Base-by-base conservation (phyloP, 1,140 invertebrate genomes). In the Sycophila sp. region DNA sequence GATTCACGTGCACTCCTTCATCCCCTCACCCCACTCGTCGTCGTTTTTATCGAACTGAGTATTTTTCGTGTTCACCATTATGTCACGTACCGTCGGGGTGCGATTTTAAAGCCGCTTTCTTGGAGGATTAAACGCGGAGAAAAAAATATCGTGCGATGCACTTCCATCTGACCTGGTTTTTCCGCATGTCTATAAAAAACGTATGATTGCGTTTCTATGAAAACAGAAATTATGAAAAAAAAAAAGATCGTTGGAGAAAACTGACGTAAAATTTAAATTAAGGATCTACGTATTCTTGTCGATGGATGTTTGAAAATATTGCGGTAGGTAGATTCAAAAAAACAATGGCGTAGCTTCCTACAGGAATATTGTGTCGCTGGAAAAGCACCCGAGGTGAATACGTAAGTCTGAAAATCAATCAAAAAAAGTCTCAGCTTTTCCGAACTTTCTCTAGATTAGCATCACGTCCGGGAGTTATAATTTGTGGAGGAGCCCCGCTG, bases 401-500 rank as follows among this genome's bases (percentile, higher is more conserved):
- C 66, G 56, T 53, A 69, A 60, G 28, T 60, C 40, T 32, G 19
- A 38, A 69, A 80, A 81, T 81, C 77, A 73, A 82, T 82, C 79
- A 77, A 69, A 75, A 60, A n/a, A n/a, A n/a, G n/a, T 32, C 53
- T 55, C 17, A 10, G 78, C 74, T 84, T 85, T 85, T 83, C 81
- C 81, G 78, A 84, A 84, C 81, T 85, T 85, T 84, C 82, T 81
- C 79, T 73, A 85, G 83, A 85, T 85, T 85, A 84, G 79, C 83
- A 86, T 85, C 84, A 78, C 76, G 83, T 83, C 80, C 76, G 72
- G 76, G 72, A 80, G 82, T 81, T 84, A 80, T 81, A 84, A 86
- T 85, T 85, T 85, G 81, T 85, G 79, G 73, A 42, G 62, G 75
- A 76, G 78, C 80, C 84, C 83, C 71, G 81, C 83, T 85, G 84